phyloP scores from a whole-genome alignment of 1,140 invertebrate genomes.

The Papilio helenus region DNA sequence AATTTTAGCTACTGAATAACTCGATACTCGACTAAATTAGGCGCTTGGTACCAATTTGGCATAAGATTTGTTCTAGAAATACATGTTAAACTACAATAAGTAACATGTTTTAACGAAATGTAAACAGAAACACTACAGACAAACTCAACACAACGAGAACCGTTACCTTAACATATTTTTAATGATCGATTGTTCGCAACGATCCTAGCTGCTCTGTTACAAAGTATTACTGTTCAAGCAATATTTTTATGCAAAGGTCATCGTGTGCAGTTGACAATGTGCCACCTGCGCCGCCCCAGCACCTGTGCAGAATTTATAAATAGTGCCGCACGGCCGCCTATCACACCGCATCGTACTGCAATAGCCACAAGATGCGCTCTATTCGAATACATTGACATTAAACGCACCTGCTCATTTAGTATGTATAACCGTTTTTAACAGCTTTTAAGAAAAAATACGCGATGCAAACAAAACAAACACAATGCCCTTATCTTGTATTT shows the following conservation, averaged over 20 bases:
- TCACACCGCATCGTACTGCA: conserved; percentile 57
- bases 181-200: conserved; percentile 33
- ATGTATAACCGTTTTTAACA: conserved; percentile 26
- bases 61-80: neutral
- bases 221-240: conserved; percentile 52
- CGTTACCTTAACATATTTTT: conserved; percentile 26
- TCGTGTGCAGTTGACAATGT: conserved; percentile 71
- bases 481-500: neutral
- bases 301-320: conserved; percentile 78
- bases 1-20: no score
- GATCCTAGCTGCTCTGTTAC: conserved; percentile 35
- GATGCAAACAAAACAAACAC: conserved; percentile 7
- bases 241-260: conserved; percentile 78
- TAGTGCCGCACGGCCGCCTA: conserved; percentile 57
- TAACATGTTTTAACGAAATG: neutral
- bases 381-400: conserved; percentile 36
- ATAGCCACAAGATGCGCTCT: conserved; percentile 32
- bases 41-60: no score
- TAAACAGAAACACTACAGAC: neutral
- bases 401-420: conserved; percentile 27
- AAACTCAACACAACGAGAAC: neutral
- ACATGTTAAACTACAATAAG: neutral
- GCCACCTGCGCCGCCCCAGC: conserved; percentile 71
- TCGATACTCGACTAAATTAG: no score
- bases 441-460: conserved; percentile 26